A percentile compares a stretch with the other conserved stretches of the same genome.
These are phyloP conservation scores for Otis tarda DNA, from an alignment of 2,113 vertebrate genomes.

Conservation along the genomic window DNA sequence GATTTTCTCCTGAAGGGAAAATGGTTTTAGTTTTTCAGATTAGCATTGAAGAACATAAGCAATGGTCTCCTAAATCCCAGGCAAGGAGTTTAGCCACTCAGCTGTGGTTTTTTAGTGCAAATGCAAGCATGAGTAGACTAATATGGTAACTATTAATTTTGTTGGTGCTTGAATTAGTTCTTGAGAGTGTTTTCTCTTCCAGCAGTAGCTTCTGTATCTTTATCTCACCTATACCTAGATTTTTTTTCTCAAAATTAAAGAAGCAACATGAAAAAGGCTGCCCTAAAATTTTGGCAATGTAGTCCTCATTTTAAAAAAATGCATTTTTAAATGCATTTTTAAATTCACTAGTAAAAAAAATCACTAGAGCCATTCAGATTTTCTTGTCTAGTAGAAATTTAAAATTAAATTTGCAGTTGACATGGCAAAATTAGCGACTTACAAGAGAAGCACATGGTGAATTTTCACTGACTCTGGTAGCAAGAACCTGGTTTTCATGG, in stretches of 20 bases:
- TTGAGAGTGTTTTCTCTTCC: neutral
- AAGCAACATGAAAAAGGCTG: neutral
- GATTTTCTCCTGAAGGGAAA: neutral
- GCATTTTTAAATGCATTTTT: neutral
- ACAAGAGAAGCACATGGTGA: neutral
- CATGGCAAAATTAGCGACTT: neutral
- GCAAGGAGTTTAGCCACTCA: neutral
- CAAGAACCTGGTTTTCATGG: neutral
- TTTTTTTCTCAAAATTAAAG: neutral
- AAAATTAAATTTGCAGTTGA: neutral
- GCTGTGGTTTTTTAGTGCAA: neutral
- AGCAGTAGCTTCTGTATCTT: neutral
- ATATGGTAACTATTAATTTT: neutral
- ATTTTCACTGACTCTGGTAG: neutral
- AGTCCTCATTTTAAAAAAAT: neutral
- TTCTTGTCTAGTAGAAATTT: neutral
- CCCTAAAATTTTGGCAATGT: neutral
- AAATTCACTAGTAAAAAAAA: neutral
- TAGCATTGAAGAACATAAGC: neutral
- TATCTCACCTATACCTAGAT: neutral
- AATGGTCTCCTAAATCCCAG: neutral
- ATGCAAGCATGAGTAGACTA: neutral
- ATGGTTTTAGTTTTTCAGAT: neutral
- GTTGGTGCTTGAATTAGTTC: neutral
- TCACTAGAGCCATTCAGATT: neutral